Conservation (phyloP, 2,888 invertebrate genomes). For the Rhodophaea formosa region DNA sequence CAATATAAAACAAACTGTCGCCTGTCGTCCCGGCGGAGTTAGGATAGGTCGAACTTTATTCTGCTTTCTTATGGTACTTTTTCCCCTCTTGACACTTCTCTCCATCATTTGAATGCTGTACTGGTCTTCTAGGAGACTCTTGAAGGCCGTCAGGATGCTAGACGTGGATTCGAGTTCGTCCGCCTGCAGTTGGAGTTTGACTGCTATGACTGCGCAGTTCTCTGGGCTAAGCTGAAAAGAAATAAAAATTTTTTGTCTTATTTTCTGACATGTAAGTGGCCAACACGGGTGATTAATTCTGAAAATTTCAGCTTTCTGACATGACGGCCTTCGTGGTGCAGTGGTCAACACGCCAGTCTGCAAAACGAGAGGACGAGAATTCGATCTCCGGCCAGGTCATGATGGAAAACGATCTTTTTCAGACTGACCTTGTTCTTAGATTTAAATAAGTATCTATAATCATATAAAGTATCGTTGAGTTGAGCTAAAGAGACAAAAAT, state of each 20-base stretch:
- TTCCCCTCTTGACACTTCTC: conserved; percentile 40
- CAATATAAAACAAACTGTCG: conserved; percentile 52
- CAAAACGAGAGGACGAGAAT: no score
- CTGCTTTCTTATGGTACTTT: conserved; percentile 33
- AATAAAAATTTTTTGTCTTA: no score
- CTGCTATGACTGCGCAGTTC: conserved; percentile 54
- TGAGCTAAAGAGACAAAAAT: no score
- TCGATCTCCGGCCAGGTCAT: no score
- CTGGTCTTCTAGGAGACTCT: conserved; percentile 51
- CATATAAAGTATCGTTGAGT: not conserved
- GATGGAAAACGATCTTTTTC: no score
- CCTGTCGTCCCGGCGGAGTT: conserved; percentile 38
- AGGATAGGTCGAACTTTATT: conserved; percentile 51
- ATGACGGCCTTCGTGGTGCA: no score
- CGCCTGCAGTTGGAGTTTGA: conserved; percentile 52
- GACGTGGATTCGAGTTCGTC: conserved; percentile 34
- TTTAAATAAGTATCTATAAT: not conserved
- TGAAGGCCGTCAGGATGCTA: conserved; percentile 39
- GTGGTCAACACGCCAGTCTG: no score
- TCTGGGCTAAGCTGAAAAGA: conserved; percentile 54
- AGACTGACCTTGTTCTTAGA: no score
- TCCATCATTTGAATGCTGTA: conserved; percentile 47
- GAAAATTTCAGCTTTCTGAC: no score
- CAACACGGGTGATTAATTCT: no score
- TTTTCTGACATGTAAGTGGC: no score